A percentile compares a stretch with the other conserved stretches of the same genome.
Evolutionary conservation across 2,888 invertebrate species (phyloP).

Genomic region (Coelogynopora nodosa): DNA sequence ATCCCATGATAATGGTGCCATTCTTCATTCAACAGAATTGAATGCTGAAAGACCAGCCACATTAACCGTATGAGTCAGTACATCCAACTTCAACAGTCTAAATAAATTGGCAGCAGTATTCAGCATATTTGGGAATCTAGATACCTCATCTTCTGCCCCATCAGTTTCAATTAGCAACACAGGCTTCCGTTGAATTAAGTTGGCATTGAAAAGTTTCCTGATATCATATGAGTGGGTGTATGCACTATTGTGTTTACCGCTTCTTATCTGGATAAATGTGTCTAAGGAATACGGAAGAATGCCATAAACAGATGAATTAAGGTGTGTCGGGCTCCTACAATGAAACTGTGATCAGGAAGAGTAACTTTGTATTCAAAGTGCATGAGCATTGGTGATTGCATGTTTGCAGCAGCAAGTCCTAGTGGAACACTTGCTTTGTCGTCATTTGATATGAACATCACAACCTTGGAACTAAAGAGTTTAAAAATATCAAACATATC

Average conservation of each 20-base stretch:
- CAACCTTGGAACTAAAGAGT: constrained; percentile 51
- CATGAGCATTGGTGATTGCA: constrained; percentile 54
- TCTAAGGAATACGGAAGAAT: constrained; percentile 57
- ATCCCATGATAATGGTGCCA: constrained; percentile 57
- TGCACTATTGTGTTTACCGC: constrained; percentile 54
- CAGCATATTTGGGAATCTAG: constrained; percentile 49
- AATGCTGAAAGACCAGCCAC: constrained; percentile 57
- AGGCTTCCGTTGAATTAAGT: constrained; percentile 50
- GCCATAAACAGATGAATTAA: constrained; percentile 50
- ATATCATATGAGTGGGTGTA: constrained; percentile 53
- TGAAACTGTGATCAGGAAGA: constrained; percentile 55
- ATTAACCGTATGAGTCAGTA: constrained; percentile 65
- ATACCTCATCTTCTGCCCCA: constrained; percentile 51
- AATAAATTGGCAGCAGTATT: constrained; percentile 48
- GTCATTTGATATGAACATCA: constrained; percentile 51
- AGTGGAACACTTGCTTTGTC: constrained; percentile 58
- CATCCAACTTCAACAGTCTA: constrained; percentile 47
- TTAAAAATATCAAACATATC: constrained; percentile 51
- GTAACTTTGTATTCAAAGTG: constrained; percentile 47
- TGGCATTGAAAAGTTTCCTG: not conserved
- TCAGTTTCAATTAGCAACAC: constrained; percentile 52
- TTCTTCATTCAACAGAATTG: constrained; percentile 56
- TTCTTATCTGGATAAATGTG: constrained; percentile 59
- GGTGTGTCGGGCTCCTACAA: constrained; percentile 53
- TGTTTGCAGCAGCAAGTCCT: constrained; percentile 59